Evolutionary conservation across 2,113 vertebrate species (phyloP), one percentile per base, ranked within the genome.

Genomic region (Paramormyrops kingsleyae): DNA sequence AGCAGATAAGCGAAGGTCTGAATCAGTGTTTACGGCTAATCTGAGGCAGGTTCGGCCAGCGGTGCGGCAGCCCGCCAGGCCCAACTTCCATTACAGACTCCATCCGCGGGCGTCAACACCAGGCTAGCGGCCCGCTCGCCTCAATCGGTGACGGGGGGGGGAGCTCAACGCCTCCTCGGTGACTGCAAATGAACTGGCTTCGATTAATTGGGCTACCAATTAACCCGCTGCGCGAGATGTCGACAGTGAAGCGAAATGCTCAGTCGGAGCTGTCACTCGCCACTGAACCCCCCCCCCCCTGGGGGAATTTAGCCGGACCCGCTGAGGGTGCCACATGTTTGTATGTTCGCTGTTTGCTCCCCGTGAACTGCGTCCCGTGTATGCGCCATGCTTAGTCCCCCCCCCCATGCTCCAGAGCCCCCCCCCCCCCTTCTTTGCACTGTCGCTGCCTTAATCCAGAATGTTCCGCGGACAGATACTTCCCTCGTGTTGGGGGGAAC

Each of bases 1-100:
- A 96, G 94, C 94, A 96, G 97, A 99, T 98, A 98, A 98, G 97
- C 96, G 93, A 94, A 93, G 93, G 96, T 95, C 95, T 96, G 94
- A 95, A 95, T 94, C 93, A 92, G 94, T 95, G 94, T 95, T 95
- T 94, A 96, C 94, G 92, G 92, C 96, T 95, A 95, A 96, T 95
- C 93, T 88, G 66, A n/a, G 90, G 93, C 94, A 93, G 95, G 93
- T 95, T 94, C 87, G 88, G 92, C 92, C 92, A 93, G 93, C 92
- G 92, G 89, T 93, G 95, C 92, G 91, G 94, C 94, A 94, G 96
- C 97, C 97, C 91, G 96, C 97, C 91, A 94, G 96, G 96, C 93
- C 94, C 94, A 94, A 97, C 95, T 96, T 95, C 96, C 93, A 95
- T 96, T 97, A 96, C 94, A 94, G 85, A 50, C 47, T 53, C 85